Base-by-base conservation (phyloP, 1,140 invertebrate species). In the Teleogryllus occipitalis region DNA sequence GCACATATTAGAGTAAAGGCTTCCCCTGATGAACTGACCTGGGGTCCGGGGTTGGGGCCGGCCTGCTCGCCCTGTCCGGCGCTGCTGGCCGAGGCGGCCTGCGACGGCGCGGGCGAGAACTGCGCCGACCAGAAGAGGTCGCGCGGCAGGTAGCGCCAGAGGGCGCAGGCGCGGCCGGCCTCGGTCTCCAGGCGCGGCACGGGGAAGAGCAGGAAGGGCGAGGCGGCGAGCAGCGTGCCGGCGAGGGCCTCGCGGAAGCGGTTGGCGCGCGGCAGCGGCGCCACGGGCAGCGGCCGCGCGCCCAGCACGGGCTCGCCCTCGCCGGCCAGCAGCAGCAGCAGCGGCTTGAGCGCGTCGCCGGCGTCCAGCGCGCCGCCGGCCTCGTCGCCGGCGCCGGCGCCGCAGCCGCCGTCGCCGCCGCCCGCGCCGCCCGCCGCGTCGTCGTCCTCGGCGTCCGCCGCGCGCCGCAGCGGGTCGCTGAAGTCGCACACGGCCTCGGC, bases 41-140 rank as follows among this genome's bases (percentile, higher is more conserved):
- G 1, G 27, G 5, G 27, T 1, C 27, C 27, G 27, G 27, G 27
- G 1, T 1, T 1, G 27, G 27, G 1, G 27, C 1, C 27, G 27
- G 27, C 27, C 27, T 39, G 27, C 27, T 39, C 27, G 27, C 1
- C 27, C 27, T 39, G 27, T 39, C 27, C 27, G 27, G 27, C 27
- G 27, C 27, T 39, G 27, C 27, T 39, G 27, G 27, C 27, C 27
- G 27, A 39, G 27, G 27, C 27, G 27, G 27, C 27, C 27, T 39
- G 27, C 27, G 27, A 5, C 27, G 27, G 27, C 27, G 54, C 54
- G 10, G 54, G 54, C 10, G 10, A 18, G 18, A 65, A 65, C 54
- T 65, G 54, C 54, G 54, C 54, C 54, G 54, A 65, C 54, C 54
- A 65, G 54, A 65, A 65, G 54, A 65, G 54, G 54, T 65, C 54